These are phyloP conservation scores for Rhabdomys dilectus DNA, from an alignment of 2,113 vertebrate genomes.

Conservation along the genomic window DNA sequence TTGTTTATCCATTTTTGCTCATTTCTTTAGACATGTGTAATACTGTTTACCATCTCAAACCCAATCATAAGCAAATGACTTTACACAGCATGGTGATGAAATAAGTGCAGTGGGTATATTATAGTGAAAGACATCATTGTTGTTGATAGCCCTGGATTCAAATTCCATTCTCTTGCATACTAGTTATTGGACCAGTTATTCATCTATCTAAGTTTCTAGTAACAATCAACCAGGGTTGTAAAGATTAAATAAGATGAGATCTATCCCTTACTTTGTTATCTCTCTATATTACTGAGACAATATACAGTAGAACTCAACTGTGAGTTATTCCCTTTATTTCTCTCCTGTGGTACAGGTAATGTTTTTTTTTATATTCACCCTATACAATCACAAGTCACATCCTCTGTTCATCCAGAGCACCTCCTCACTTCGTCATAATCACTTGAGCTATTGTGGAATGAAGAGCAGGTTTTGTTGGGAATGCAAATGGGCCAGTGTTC, in stretches of 20 bases:
- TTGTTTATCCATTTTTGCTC: not conserved
- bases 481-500: not conserved
- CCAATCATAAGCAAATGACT: not conserved
- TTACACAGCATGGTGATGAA: not conserved
- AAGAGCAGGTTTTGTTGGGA: conserved; percentile 49
- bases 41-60: not conserved
- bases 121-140: not conserved
- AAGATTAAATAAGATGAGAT: conserved; percentile 64
- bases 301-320: conserved; percentile 42
- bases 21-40: not conserved
- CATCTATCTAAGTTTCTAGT: not conserved
- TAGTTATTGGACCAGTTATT: not conserved
- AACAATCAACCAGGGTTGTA: conserved; percentile 6
- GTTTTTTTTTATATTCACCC: conserved; percentile 59
- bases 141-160: conserved; percentile 46
- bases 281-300: not conserved
- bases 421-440: conserved; percentile 61
- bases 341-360: conserved; percentile 55
- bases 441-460: conserved; percentile 55
- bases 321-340: conserved; percentile 74
- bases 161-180: conserved; percentile 1
- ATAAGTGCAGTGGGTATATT: not conserved
- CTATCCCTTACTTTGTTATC: conserved; percentile 56
- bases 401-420: not conserved
- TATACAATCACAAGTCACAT: not conserved